These are phyloP conservation scores for Caenorhabditis latens DNA, from an alignment of 1,140 invertebrate genomes.

Conservation along the genomic window DNA sequence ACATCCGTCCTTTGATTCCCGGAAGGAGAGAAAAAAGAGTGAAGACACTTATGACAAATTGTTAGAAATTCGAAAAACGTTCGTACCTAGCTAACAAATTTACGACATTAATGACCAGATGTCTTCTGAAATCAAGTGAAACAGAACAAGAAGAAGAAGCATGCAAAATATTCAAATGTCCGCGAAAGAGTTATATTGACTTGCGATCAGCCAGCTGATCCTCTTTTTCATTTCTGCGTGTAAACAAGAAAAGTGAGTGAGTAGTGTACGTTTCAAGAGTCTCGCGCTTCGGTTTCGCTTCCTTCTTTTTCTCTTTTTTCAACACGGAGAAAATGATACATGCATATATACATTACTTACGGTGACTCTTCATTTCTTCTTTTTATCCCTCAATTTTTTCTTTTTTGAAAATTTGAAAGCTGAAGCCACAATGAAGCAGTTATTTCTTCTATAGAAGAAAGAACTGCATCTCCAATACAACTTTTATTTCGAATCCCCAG, in stretches of 20 bases:
- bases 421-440: no score
- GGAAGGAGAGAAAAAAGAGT: neutral
- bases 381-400: neutral
- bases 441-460: no score
- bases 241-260: constrained; percentile 51
- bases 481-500: no score
- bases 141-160: neutral
- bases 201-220: constrained; percentile 54
- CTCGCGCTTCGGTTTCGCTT: constrained; percentile 6
- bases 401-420: no score
- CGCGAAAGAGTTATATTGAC: constrained; percentile 42
- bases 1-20: constrained; percentile 24
- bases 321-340: neutral
- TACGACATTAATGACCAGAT: constrained; percentile 34
- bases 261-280: constrained; percentile 54
- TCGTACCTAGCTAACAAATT: constrained; percentile 29
- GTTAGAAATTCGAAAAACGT: neutral
- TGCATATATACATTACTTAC: neutral
- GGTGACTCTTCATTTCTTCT: no score
- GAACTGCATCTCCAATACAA: no score
- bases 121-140: neutral
- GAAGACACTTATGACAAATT: constrained; percentile 12
- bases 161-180: constrained; percentile 23
- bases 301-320: constrained; percentile 3
- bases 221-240: constrained; percentile 20